Evolutionary conservation across 2,888 invertebrate genomes (phyloP), one percentile per base, ranked within the genome.

Genomic region (Cheilosia soror): DNA sequence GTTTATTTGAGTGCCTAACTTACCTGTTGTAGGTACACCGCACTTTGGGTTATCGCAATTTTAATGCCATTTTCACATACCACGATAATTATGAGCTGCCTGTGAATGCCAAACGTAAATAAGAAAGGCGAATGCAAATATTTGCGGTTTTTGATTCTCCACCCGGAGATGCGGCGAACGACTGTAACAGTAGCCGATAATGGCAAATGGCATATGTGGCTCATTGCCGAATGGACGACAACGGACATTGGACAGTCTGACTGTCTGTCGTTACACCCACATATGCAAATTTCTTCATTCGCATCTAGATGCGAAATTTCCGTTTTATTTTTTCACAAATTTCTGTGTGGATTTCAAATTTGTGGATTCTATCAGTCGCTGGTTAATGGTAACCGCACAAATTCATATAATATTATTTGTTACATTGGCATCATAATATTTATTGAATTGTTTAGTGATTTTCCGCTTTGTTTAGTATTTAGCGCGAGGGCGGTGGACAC

Each of bases 41-140:
- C 27, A 53, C 55, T 62, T 71, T 58, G 49, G 76, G 40, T 60
- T 44, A 65, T 76, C 58, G 31, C 71, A 37, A 57, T 76, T 71
- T 71, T 76, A 71, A 76, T 65, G 71, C 71, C 69, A 47, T 82
- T 76, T 76, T 65, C 6, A 44, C 69, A 82, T 82, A 82, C 81
- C 81, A 71, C 60, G 44, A 37, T 58, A 76, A 58, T 82, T 82
- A 82, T 44, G 81, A 65, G 42, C 33, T 27, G 11, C 51, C 11
- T 29, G 81, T 11, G 58, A 82, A 82, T 82, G 15, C 44, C 58
- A 53, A 65, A 44, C 7, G 49, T 6, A 76, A 82, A 82, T 71
- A 71, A 2, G 5, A 51, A 37, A 37, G 27, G 40, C 25, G 13
- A 76, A 58, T 49, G 69, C n/a, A 75, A 75, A 75, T 63, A 75